Evolutionary conservation across 2,797 vertebrate genomes (phyloP).

Genomic region (Gallirallus australis): DNA sequence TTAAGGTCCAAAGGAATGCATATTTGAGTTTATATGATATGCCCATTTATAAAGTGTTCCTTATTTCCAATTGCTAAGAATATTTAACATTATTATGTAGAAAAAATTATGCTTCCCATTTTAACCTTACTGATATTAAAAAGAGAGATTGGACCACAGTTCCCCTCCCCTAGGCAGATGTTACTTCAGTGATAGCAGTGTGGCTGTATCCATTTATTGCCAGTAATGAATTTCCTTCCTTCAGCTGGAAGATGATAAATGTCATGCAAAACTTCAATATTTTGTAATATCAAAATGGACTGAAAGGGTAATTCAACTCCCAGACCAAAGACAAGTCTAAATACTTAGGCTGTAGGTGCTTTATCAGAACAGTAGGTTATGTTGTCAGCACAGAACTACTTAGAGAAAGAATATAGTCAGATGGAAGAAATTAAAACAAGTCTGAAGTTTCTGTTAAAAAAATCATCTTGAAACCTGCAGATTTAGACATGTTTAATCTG

Average conservation of each 20-base stretch:
- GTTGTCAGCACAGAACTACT: background rate
- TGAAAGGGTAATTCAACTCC: background rate
- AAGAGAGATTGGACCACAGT: background rate
- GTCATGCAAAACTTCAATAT: background rate
- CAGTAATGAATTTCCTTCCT: background rate
- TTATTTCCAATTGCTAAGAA: conserved; percentile 18
- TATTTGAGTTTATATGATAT: conserved; percentile 16
- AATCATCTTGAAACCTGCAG: background rate
- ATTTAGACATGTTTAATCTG: background rate
- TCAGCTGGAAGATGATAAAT: background rate
- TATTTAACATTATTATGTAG: background rate
- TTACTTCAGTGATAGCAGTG: background rate
- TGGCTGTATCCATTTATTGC: background rate
- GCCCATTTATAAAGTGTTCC: conserved; percentile 45
- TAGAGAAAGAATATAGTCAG: background rate
- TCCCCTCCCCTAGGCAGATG: background rate
- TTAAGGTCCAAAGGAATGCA: conserved; percentile 55
- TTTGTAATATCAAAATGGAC: background rate
- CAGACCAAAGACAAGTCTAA: background rate
- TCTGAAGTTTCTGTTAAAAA: background rate
- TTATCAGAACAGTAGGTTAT: background rate
- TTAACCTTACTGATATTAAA: background rate
- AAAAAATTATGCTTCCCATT: background rate
- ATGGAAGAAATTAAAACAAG: background rate
- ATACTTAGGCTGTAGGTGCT: background rate